These are phyloP conservation scores for Conops quadrifasciatus DNA, from an alignment of 2,888 invertebrate genomes.

Conservation along the genomic window DNA sequence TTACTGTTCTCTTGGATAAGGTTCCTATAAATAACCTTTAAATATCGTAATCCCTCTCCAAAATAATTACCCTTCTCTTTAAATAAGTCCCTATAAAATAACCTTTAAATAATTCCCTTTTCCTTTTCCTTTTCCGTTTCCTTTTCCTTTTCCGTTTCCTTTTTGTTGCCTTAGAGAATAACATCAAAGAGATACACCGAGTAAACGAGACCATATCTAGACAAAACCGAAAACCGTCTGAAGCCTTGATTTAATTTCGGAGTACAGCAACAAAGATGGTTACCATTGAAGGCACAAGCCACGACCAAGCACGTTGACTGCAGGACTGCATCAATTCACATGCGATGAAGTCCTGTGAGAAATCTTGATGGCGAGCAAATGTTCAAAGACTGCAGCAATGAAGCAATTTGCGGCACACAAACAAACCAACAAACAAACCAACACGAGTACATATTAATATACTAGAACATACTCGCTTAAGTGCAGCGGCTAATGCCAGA, in stretches of 20 bases:
- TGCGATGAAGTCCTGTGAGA: constrained; percentile 12
- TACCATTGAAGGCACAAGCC: not conserved
- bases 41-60: too few relatives aligned
- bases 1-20: too few relatives aligned
- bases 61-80: too few relatives aligned
- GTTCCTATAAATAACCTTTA: too few relatives aligned
- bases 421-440: not conserved
- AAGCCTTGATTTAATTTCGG: constrained; percentile 7
- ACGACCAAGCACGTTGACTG: not conserved
- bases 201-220: not conserved
- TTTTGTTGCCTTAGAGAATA: not conserved
- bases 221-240: not conserved
- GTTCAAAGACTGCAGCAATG: constrained; percentile 36
- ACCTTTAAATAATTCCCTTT: too few relatives aligned
- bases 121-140: not conserved
- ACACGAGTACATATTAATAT: not conserved
- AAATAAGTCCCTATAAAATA: too few relatives aligned
- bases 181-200: constrained; percentile 1
- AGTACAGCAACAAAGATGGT: not conserved
- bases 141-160: not conserved
- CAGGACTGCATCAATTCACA: not conserved
- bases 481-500: too few relatives aligned
- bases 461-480: too few relatives aligned
- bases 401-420: constrained; percentile 37
- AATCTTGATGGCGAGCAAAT: constrained; percentile 26